Base-by-base conservation (phyloP, 2,888 invertebrate genomes). In the Syrista parreyssii region DNA sequence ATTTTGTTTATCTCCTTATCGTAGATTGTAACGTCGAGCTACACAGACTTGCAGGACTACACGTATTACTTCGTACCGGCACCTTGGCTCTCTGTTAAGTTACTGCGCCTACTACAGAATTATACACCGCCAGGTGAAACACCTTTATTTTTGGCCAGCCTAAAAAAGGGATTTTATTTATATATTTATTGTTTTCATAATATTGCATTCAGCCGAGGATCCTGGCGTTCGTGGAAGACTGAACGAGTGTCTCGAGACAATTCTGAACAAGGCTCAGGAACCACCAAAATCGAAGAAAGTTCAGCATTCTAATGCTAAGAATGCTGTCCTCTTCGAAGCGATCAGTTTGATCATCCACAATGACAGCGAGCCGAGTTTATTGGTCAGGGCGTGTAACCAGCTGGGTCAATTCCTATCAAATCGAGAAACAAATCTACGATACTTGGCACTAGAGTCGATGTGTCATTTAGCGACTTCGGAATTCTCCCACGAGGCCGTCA, bases 21-120 rank as follows among this genome's bases (percentile, higher is more conserved):
- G 76, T 91, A 96, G 95, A 99, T 99, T 93, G 99, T 99, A 11
- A 99, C 99, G 77, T 97, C 99, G 74, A 99, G 98, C 89, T 99
- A 99, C 90, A 99, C 99, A 85, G 99, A 99, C 93, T 94, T 99
- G 83, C 99, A 99, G 93, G 99, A 99, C 93, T 99, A 99, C 91
- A 99, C 99, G 4, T 99, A 99, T 92, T 99, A 99, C 92, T 99
- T 99, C 94, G 99, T 99, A 81, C 99, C 99, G 85, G 99, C 99
- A n/a, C 99, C 99, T 30, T 99, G 99, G 99, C 94, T 99, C 68
- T 99, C 99, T 79, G 99, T 99, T 31, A 99, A 99, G 92, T 93
- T 99, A 79, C 93, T 99, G 82, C 95, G 99, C 86, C 94, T 99
- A 81, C 93, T 99, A 83, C 99, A 99, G 92, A 99, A 99, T 92